Percentiles rank a stretch among this genome's conserved stretches.
Conservation (phyloP, 1,140 invertebrate species). For the Diachasmimorpha longicaudata region DNA sequence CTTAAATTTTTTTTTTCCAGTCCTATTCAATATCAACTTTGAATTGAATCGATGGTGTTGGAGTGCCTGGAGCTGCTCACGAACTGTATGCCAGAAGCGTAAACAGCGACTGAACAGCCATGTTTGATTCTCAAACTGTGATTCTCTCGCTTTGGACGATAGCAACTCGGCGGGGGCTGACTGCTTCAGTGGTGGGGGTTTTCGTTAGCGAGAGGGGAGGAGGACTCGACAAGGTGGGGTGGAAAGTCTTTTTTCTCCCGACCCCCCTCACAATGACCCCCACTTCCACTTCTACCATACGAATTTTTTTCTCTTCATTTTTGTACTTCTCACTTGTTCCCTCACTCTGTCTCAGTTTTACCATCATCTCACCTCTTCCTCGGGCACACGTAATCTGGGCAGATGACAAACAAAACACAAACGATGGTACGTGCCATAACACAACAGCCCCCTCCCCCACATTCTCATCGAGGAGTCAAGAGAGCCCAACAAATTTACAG, state of each 20-base stretch:
- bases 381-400: background rate
- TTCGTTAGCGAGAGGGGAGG: background rate
- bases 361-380: background rate
- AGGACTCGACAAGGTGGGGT: slow-evolving; percentile 16
- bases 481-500: no score
- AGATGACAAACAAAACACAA: background rate
- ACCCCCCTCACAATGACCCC: background rate
- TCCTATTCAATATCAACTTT: background rate
- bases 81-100: slow-evolving; percentile 50
- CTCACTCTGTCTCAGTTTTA: background rate
- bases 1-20: background rate
- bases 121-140: slow-evolving; percentile 54
- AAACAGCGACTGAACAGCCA: slow-evolving; percentile 58
- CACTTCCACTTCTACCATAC: background rate
- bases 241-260: slow-evolving; percentile 22
- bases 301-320: background rate
- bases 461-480: no score
- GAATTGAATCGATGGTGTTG: slow-evolving; percentile 6
- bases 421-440: background rate
- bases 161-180: slow-evolving; percentile 24
- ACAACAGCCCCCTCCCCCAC: background rate
- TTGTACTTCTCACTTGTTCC: background rate
- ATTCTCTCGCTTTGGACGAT: slow-evolving; percentile 37
- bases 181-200: slow-evolving; percentile 1
- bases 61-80: background rate